Evolutionary conservation across 1,140 invertebrate genomes (phyloP), one percentile per base, ranked within the genome.

Genomic region (Ceratina calcarata): DNA sequence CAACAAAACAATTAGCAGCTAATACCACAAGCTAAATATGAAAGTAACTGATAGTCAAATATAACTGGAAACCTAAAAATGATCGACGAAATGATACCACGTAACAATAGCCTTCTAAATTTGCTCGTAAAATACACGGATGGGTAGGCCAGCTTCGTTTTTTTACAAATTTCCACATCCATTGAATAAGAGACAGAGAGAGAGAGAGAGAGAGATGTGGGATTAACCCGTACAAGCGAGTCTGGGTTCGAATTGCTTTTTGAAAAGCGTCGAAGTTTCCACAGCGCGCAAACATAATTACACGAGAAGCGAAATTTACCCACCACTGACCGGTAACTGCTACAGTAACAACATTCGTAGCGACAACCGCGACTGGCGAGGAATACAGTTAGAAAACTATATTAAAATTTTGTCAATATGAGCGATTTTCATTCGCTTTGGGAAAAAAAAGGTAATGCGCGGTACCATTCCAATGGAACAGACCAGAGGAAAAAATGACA

Each of bases 381-480:
- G 73, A 58, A 51, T 27, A 18, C 37, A 58, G 27, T 73, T 53
- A 65, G 51, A 24, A 66, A 45, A 76, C 64, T 45, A 10, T 66
- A 58, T 6, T 27, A 1, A 74, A 76, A 58, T 76, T 68, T 68
- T 16, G 16, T 68, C 32, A 58, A 49, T 20, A 37, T 20, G 62
- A 67, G 37, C 32, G 49, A 76, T 67, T 76, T 76, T 76, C 73
- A 57, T 73, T 53, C 15, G 16, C 15, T 6, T 22, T 24, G 22
- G 45, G 1, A 12, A 32, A 22, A 62, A 61, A 61, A 20, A 32
- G 22, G 8, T 45, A 45, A 13, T 12, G 45, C 22, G 7, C 57
- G 32, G 22, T 3, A 49, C 61, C 45, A 18, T 27, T 51, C 51
- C 60, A 32, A 74, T 74, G 2, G 37, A 45, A 45, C 2, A 10